phyloP scores from a whole-genome alignment of 1,140 invertebrate genomes.

The Cryptotermes secundus region DNA sequence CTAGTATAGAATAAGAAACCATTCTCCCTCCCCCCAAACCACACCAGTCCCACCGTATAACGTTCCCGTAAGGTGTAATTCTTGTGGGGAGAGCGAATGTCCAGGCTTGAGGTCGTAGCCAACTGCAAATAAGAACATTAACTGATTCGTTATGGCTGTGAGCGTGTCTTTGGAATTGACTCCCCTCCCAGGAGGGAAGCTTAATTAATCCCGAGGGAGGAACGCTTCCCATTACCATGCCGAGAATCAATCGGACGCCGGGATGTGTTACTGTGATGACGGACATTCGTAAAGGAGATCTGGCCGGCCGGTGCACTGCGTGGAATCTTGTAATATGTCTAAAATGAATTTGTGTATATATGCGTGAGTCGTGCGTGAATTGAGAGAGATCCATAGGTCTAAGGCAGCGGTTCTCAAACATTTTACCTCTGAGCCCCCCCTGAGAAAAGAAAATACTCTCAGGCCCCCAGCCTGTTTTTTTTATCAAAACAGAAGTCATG shows the following conservation, averaged over 20 bases:
- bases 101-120: background rate
- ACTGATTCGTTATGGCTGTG: background rate
- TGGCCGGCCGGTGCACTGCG: background rate
- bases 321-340: conserved; percentile 6
- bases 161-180: background rate
- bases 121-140: background rate
- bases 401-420: too few relatives aligned
- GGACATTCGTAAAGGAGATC: background rate
- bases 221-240: conserved; percentile 5
- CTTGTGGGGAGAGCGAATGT: background rate
- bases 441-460: too few relatives aligned
- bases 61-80: background rate
- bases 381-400: too few relatives aligned
- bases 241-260: background rate
- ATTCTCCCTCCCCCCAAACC: too few relatives aligned
- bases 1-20: too few relatives aligned
- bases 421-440: too few relatives aligned
- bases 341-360: too few relatives aligned
- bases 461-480: too few relatives aligned
- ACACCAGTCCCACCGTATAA: background rate
- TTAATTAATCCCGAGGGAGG: conserved; percentile 15
- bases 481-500: too few relatives aligned
- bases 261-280: background rate
- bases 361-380: too few relatives aligned
- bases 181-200: background rate